These are phyloP conservation scores for Elegia similella DNA, from an alignment of 2,888 invertebrate genomes.

Conservation along the genomic window DNA sequence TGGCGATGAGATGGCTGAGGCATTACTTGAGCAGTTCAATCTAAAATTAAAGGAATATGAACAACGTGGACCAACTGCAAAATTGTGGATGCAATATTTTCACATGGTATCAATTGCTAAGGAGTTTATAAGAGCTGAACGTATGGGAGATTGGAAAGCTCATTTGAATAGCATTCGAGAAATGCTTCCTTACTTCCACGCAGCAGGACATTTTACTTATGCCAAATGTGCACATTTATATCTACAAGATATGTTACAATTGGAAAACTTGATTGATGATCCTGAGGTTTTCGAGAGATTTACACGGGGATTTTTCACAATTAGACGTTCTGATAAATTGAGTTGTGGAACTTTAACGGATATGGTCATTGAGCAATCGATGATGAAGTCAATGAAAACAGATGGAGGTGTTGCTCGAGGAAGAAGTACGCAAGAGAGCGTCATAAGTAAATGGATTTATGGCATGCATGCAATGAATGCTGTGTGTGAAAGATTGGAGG, in stretches of 20 bases:
- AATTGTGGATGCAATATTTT: conserved; percentile 50
- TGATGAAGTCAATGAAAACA: conserved; percentile 49
- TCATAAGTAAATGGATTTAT: conserved; percentile 52
- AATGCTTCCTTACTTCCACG: conserved; percentile 33
- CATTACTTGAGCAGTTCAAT: too few species aligned
- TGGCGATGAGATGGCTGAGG: too few species aligned
- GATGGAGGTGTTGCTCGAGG: conserved; percentile 53
- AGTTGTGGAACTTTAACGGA: conserved; percentile 51
- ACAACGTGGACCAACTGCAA: too few species aligned
- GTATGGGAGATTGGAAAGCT: conserved; percentile 50
- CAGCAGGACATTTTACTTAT: too few species aligned
- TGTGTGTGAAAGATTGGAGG: conserved; percentile 40
- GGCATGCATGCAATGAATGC: too few species aligned
- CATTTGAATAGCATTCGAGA: conserved; percentile 45
- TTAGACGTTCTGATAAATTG: conserved; percentile 47
- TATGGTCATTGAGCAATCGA: conserved; percentile 44
- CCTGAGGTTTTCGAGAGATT: conserved; percentile 39
- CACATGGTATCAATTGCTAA: conserved; percentile 46
- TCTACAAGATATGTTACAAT: too few species aligned
- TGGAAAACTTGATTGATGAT: conserved; percentile 17
- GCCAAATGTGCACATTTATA: too few species aligned
- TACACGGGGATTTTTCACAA: conserved; percentile 40
- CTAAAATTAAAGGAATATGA: too few species aligned
- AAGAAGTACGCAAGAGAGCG: conserved; percentile 49
- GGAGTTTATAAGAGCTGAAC: conserved; percentile 49